phyloP scores from a whole-genome alignment of 35 echinoderm and acorn worm genomes.

The Stichopus chloronotus region DNA sequence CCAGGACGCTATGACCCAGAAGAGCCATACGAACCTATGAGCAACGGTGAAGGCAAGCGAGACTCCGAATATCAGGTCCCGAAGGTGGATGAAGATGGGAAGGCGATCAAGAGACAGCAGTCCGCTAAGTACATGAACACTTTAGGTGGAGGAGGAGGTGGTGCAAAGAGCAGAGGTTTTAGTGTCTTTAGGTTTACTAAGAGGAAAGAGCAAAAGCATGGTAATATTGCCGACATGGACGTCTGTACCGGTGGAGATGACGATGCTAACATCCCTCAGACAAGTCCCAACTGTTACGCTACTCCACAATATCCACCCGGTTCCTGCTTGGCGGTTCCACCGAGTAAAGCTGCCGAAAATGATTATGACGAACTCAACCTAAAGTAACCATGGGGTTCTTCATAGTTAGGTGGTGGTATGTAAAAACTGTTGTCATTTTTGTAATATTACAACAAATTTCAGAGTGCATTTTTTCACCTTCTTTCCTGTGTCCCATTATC shows the following conservation, averaged over 20 bases:
- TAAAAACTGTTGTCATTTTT: too few relatives aligned
- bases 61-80: slow-evolving; percentile 38
- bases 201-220: slow-evolving; percentile 12
- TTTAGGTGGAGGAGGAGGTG: not conserved
- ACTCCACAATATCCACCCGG: not conserved
- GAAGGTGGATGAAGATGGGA: not conserved
- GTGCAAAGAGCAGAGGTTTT: not conserved
- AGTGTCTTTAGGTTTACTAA: slow-evolving; percentile 35
- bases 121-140: slow-evolving; percentile 50
- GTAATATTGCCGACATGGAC: not conserved
- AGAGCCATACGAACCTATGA: slow-evolving; percentile 29
- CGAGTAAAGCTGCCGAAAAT: slow-evolving; percentile 4
- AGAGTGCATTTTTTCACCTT: too few relatives aligned
- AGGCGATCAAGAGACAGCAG: not conserved
- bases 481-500: too few relatives aligned
- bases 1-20: slow-evolving; percentile 38
- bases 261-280: not conserved
- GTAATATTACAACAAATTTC: too few relatives aligned
- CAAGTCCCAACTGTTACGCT: slow-evolving; percentile 34
- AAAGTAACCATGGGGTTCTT: not conserved
- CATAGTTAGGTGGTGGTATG: too few relatives aligned
- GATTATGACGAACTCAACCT: slow-evolving; percentile 38
- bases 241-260: not conserved
- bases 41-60: not conserved
- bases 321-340: not conserved